Evolutionary conservation across 2,113 vertebrate genomes (phyloP).

Genomic region (Taurulus bubalis): DNA sequence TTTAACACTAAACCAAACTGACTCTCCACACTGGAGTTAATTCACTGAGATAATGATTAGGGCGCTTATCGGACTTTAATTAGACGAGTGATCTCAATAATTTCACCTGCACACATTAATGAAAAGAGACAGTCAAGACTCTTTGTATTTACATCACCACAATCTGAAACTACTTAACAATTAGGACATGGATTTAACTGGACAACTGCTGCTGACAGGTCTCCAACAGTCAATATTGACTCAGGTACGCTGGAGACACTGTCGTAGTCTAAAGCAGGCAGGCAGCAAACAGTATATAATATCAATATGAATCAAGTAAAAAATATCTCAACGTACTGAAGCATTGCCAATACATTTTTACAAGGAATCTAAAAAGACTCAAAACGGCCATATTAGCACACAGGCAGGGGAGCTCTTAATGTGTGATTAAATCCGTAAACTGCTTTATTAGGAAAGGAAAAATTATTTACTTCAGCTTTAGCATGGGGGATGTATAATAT

Average conservation of each 20-base stretch:
- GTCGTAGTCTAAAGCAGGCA: not conserved
- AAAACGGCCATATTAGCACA: not conserved
- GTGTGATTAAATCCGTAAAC: constrained; percentile 13
- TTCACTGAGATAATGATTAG: constrained; percentile 42
- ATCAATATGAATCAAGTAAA: not conserved
- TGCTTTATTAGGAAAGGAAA: not conserved
- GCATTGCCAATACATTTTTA: constrained; percentile 7
- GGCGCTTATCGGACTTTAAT: constrained; percentile 47
- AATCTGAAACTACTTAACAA: constrained; percentile 29
- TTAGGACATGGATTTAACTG: constrained; percentile 6
- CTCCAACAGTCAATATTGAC: constrained; percentile 40
- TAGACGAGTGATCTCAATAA: constrained; percentile 32
- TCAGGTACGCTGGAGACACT: constrained; percentile 1
- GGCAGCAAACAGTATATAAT: constrained; percentile 23
- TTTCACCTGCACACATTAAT: constrained; percentile 31
- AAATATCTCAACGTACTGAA: constrained; percentile 2
- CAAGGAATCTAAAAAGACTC: constrained; percentile 11
- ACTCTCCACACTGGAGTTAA: constrained; percentile 36
- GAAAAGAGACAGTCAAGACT: constrained; percentile 33
- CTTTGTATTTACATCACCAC: not conserved
- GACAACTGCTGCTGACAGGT: not conserved
- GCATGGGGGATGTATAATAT: not conserved
- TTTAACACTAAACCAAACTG: constrained; percentile 31
- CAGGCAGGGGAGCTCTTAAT: not conserved
- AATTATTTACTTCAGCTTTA: not conserved